Percentiles rank a stretch among this genome's conserved stretches.
phyloP scores from a whole-genome alignment of 2,888 invertebrate species.

The Escarpia spicata region DNA sequence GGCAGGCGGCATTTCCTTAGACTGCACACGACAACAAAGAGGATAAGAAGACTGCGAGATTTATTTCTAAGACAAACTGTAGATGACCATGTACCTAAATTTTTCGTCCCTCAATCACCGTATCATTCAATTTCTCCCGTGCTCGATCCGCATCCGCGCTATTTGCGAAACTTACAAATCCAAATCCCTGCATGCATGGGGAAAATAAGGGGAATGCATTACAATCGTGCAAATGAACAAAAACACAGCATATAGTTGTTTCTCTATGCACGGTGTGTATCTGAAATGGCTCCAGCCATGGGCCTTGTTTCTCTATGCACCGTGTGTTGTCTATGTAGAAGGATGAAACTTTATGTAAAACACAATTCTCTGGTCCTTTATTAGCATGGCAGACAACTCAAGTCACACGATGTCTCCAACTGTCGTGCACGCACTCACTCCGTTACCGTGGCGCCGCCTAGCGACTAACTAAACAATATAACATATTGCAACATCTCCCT shows the following conservation, averaged over 20 bases:
- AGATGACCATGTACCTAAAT: slow-evolving; percentile 83
- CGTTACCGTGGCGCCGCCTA: no score
- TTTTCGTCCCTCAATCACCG: slow-evolving; percentile 99
- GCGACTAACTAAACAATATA: no score
- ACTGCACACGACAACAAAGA: neutral
- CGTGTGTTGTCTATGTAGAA: no score
- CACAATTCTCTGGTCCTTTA: no score
- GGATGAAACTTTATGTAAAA: no score
- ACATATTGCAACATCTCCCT: no score
- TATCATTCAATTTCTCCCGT: slow-evolving; percentile 99
- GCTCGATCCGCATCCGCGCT: slow-evolving; percentile 99
- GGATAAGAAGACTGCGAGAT: slow-evolving; percentile 6
- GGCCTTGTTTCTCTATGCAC: no score
- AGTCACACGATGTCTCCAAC: no score
- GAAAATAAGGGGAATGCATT: slow-evolving; percentile 60
- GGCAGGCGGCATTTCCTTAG: neutral
- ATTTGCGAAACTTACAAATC: slow-evolving; percentile 99
- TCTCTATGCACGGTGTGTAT: no score
- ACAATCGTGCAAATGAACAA: slow-evolving; percentile 45
- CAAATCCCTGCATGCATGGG: slow-evolving; percentile 91
- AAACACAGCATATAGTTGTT: slow-evolving; percentile 38
- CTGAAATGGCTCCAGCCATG: no score
- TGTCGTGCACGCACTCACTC: no score
- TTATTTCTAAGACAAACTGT: slow-evolving; percentile 3
- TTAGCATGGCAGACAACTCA: no score